phyloP scores from a whole-genome alignment of 2,113 vertebrate genomes.

The Centropus unirufus region DNA sequence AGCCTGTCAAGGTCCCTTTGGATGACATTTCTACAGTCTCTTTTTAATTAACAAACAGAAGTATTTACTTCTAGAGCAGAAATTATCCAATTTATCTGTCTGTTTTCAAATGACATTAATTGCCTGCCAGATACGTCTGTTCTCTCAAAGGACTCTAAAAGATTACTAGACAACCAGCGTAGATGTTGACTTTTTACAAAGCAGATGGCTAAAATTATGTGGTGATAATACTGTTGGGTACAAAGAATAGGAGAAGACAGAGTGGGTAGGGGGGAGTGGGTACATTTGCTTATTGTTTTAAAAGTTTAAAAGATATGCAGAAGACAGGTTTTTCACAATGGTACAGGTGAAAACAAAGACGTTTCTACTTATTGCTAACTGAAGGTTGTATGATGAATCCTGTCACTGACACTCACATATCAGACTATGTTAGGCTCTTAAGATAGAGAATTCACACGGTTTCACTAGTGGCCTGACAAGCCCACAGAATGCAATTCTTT shows the following conservation, averaged over 20 bases:
- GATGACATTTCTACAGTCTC: not conserved
- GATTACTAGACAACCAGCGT: not conserved
- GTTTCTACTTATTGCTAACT: not conserved
- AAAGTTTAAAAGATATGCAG: not conserved
- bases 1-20: not conserved
- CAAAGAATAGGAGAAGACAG: not conserved
- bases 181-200: not conserved
- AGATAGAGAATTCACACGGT: not conserved
- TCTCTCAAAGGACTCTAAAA: not conserved
- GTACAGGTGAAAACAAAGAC: not conserved
- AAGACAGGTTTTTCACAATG: not conserved
- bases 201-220: not conserved
- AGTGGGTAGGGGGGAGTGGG: fast-evolving
- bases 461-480: not conserved
- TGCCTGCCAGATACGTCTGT: not conserved
- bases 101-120: not conserved
- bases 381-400: not conserved
- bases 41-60: not conserved
- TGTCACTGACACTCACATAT: fast-evolving
- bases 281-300: not conserved
- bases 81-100: not conserved
- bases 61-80: not conserved
- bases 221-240: not conserved
- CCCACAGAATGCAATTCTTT: not conserved
- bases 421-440: not conserved